Base-by-base conservation (phyloP, 1,140 invertebrate species). In the Drosophila cardini region DNA sequence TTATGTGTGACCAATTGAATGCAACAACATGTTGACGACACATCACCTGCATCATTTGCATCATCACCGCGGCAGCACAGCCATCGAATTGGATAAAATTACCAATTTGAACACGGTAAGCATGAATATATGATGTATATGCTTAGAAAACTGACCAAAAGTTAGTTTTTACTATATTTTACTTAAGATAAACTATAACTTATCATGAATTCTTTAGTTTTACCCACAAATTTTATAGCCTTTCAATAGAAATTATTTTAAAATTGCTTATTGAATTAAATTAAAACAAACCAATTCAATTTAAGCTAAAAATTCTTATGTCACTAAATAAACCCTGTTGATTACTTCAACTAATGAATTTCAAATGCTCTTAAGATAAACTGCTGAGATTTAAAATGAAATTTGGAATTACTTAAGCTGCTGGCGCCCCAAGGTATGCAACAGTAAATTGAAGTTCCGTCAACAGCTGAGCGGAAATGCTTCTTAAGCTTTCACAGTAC, bases 11-110 rank as follows among this genome's bases (percentile, higher is more conserved):
- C 16, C 53, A n/a, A 13, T 52, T 85, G 67, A 84, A 72, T 78
- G 75, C 53, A 57, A 57, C 80, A 89, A 89, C 52, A 91, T 91
- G 90, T 85, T 91, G 80, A 91, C 90, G 11, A 91, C 90, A 69
- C 90, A 91, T 86, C 90, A 91, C 72, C 72, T 91, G 83, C 90
- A 90, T 68, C 90, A 91, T 50, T 70, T 91, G 76, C 86, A 91
- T 68, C 90, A 91, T 79, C 90, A 91, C 75, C 86, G 90, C 48
- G 87, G 90, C 76, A 90, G 85, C 43, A 90, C 86, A 69, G 83
- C 90, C 9, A 76, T 91, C 40, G 90, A 91, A 48, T 72, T 91
- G 74, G 90, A 91, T 61, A 91, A 91, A 72, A 78, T 91, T 21
- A 91, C 86, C 62, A 91, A 91, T 61, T 80, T 91, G 53, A 91